A percentile compares a stretch with the other conserved stretches of the same genome.
Evolutionary conservation across 2,888 invertebrate species (phyloP).

Genomic region (Agrilus biguttatus): DNA sequence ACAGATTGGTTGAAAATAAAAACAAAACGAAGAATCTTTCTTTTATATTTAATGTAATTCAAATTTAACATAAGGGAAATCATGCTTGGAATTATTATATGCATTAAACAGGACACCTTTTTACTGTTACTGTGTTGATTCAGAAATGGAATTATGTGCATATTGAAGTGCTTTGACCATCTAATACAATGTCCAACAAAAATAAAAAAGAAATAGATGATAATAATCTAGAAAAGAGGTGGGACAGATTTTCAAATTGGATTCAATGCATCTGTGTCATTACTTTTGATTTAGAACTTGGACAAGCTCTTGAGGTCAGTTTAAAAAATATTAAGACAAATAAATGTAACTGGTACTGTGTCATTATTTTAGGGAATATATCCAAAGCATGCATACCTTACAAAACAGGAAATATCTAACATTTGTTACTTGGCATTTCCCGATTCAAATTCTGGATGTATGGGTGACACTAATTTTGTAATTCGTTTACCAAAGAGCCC

Average conservation of each 20-base stretch:
- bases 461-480: slow-evolving; percentile 97
- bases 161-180: too few relatives aligned
- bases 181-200: too few relatives aligned
- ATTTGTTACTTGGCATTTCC: slow-evolving; percentile 98
- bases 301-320: slow-evolving; percentile 88
- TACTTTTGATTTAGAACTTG: slow-evolving; percentile 95
- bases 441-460: slow-evolving; percentile 97
- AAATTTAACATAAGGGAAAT: too few relatives aligned
- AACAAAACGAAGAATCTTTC: too few relatives aligned
- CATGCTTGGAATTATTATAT: too few relatives aligned
- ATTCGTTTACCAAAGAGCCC: slow-evolving; percentile 69
- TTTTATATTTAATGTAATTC: too few relatives aligned
- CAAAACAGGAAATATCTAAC: slow-evolving; percentile 79
- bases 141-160: too few relatives aligned
- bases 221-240: slow-evolving; percentile 20
- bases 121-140: too few relatives aligned
- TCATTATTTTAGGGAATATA: slow-evolving; percentile 51
- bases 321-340: neutral
- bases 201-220: neutral
- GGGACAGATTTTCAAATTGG: slow-evolving; percentile 82
- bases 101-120: too few relatives aligned
- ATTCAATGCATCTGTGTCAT: slow-evolving; percentile 95
- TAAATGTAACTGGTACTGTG: slow-evolving; percentile 3
- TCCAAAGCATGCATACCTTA: slow-evolving; percentile 61
- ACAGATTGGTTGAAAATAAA: too few relatives aligned